Conservation (phyloP, 2,888 invertebrate species). For the Brachycybe producta region DNA sequence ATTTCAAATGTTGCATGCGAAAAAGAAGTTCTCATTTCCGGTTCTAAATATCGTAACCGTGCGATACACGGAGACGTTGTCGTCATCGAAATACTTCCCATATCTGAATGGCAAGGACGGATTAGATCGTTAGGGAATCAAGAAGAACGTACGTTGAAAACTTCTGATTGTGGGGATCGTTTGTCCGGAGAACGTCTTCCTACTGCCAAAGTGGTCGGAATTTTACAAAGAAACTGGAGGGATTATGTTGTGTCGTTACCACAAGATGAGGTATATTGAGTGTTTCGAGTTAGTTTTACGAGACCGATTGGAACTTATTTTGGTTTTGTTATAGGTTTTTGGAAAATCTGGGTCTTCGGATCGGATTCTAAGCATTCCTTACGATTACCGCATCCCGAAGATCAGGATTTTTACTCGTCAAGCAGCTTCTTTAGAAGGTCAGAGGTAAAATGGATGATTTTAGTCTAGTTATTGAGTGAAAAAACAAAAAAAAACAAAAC, state of each 20-base stretch:
- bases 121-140: slow-evolving; percentile 17
- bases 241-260: slow-evolving; percentile 31
- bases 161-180: neutral
- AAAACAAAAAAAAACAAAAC: neutral
- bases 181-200: no score
- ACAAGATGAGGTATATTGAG: slow-evolving; percentile 20
- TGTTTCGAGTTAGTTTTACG: neutral
- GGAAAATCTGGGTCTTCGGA: neutral
- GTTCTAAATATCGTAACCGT: slow-evolving; percentile 31
- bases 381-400: slow-evolving; percentile 32
- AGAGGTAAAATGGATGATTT: slow-evolving; percentile 24
- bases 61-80: slow-evolving; percentile 35
- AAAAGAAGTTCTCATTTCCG: slow-evolving; percentile 30
- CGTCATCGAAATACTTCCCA: slow-evolving; percentile 27
- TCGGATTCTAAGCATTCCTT: slow-evolving; percentile 30
- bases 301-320: slow-evolving; percentile 21
- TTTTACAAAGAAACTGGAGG: slow-evolving; percentile 31
- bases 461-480: neutral
- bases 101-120: slow-evolving; percentile 28
- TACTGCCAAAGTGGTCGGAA: slow-evolving; percentile 31
- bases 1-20: slow-evolving; percentile 22
- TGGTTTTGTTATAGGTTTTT: slow-evolving; percentile 5
- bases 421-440: slow-evolving; percentile 28
- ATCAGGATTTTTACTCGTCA: slow-evolving; percentile 31
- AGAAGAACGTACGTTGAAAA: neutral